Conservation (phyloP, 2,113 vertebrate genomes). For the Triplophysa dalaica region DNA sequence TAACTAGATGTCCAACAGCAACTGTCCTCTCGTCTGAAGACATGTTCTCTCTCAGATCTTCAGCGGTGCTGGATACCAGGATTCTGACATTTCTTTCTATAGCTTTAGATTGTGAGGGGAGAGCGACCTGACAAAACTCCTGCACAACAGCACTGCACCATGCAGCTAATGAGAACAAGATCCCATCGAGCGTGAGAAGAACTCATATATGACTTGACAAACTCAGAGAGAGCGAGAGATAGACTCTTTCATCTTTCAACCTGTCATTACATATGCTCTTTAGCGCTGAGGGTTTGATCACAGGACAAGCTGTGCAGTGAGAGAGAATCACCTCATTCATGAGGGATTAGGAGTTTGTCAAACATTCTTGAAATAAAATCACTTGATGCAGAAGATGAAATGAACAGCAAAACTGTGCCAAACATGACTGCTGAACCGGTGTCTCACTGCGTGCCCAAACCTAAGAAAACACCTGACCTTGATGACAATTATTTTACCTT, state of each 20-base stretch:
- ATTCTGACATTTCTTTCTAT: conserved; percentile 11
- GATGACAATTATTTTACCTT: too few species aligned
- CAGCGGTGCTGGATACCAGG: conserved; percentile 17
- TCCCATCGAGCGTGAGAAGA: conserved; percentile 1
- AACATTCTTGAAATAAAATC: neutral
- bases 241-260: conserved; percentile 40
- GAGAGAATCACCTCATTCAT: conserved; percentile 21
- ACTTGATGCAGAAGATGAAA: too few species aligned
- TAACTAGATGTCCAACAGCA: conserved; percentile 32
- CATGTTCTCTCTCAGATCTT: conserved; percentile 16
- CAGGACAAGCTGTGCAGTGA: conserved; percentile 30
- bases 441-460: too few species aligned
- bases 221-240: conserved; percentile 1
- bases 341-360: conserved; percentile 29
- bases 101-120: conserved; percentile 19
- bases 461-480: too few species aligned
- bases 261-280: conserved; percentile 49
- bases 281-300: conserved; percentile 34
- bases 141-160: neutral
- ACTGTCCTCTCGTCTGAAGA: conserved; percentile 34
- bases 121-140: conserved; percentile 30
- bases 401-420: neutral
- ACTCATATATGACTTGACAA: conserved; percentile 26
- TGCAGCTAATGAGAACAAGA: conserved; percentile 23
- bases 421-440: neutral